These are phyloP conservation scores for Formica exsecta DNA, from an alignment of 1,140 invertebrate genomes.

Conservation along the genomic window DNA sequence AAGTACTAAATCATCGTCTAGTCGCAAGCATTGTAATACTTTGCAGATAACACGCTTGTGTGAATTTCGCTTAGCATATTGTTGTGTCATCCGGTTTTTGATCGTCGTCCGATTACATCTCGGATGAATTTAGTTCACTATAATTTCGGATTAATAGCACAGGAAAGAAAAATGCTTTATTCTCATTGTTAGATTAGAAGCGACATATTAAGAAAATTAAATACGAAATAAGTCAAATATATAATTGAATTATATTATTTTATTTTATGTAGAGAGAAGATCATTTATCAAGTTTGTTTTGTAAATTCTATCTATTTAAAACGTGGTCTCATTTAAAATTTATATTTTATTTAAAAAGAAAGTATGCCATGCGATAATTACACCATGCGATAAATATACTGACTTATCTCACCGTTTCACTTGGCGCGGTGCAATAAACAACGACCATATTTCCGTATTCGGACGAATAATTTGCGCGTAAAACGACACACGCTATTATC, in stretches of 20 bases:
- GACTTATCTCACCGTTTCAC: not conserved
- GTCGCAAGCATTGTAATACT: constrained; percentile 37
- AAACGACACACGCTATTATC: constrained; percentile 43
- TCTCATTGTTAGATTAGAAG: not conserved
- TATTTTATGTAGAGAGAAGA: not conserved
- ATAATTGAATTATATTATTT: not conserved
- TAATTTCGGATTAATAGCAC: constrained; percentile 10
- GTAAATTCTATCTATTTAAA: constrained; percentile 11
- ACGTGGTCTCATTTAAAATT: not conserved
- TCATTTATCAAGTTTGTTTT: not conserved
- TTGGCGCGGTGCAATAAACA: constrained; percentile 34
- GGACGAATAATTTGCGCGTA: constrained; percentile 18
- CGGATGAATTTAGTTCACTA: not conserved
- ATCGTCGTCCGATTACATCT: constrained; percentile 33
- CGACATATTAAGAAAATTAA: not conserved
- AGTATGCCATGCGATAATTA: no score
- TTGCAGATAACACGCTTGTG: constrained; percentile 25
- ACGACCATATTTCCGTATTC: constrained; percentile 18
- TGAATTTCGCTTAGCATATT: constrained; percentile 26
- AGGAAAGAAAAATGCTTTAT: not conserved
- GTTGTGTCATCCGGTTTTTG: constrained; percentile 44
- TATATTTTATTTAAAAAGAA: not conserved
- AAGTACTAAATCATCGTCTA: constrained; percentile 63
- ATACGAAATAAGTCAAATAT: not conserved
- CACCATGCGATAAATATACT: not conserved